Conservation (phyloP, 2,797 vertebrate species). For the Takifugu rubripes region DNA sequence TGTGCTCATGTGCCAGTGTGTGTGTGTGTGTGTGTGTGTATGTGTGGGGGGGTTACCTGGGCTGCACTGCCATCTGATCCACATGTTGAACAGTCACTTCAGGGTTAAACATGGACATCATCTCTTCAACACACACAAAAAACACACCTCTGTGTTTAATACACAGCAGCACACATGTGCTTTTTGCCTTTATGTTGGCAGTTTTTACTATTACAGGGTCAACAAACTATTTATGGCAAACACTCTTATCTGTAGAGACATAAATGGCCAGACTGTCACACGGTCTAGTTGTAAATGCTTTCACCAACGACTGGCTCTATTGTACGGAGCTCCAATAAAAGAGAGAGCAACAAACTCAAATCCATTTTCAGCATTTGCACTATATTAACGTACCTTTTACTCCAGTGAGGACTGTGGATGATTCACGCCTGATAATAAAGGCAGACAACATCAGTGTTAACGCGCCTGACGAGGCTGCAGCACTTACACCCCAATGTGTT, state of each 20-base stretch:
- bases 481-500: not conserved
- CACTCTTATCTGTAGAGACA: conserved; percentile 41
- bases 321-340: not conserved
- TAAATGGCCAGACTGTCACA: not conserved
- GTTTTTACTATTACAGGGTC: conserved; percentile 14
- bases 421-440: conserved; percentile 53
- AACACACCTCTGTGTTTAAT: not conserved
- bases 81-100: conserved; percentile 35
- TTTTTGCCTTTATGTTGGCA: not conserved
- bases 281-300: conserved; percentile 2
- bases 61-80: conserved; percentile 22
- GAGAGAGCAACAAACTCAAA: not conserved
- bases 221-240: conserved; percentile 37
- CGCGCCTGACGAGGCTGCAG: not conserved
- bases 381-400: conserved; percentile 62
- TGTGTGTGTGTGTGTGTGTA: conserved; percentile 3
- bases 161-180: not conserved
- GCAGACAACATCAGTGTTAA: not conserved
- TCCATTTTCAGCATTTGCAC: not conserved
- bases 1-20: not conserved
- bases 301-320: not conserved
- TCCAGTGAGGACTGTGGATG: conserved; percentile 44
- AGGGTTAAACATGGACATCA: conserved; percentile 73
- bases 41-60: conserved; percentile 49
- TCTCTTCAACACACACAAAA: conserved; percentile 49